phyloP scores from a whole-genome alignment of 2,113 vertebrate genomes.

The Mixornis gularis region DNA sequence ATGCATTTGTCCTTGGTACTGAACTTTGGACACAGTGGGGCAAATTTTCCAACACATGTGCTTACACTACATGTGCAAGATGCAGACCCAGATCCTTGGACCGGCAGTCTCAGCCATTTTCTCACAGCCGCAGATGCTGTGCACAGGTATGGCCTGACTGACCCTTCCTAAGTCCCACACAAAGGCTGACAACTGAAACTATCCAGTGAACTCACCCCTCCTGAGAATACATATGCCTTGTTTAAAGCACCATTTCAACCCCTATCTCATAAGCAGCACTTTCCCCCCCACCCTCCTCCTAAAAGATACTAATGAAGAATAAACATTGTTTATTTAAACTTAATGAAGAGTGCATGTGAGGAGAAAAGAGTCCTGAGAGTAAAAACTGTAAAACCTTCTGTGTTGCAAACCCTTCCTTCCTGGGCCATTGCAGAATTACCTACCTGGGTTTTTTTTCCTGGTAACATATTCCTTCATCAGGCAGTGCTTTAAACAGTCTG shows the following conservation, averaged over 20 bases:
- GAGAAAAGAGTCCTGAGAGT: neutral
- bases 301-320: neutral
- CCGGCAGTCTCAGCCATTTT: neutral
- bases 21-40: neutral
- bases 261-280: neutral
- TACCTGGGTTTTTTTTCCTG: neutral
- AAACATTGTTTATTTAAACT: neutral
- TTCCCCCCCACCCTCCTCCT: accelerated
- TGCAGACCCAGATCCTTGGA: neutral
- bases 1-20: neutral
- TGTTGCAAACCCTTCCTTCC: neutral
- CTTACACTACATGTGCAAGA: neutral
- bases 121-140: neutral
- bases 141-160: accelerated
- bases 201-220: neutral
- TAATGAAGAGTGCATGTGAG: neutral
- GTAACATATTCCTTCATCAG: neutral
- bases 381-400: neutral
- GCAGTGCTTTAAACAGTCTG: neutral
- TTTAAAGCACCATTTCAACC: neutral
- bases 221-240: neutral
- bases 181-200: neutral
- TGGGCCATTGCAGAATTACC: neutral
- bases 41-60: neutral
- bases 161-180: neutral